Conservation (phyloP, 2,113 vertebrate genomes). For the Emydura subglobosa region DNA sequence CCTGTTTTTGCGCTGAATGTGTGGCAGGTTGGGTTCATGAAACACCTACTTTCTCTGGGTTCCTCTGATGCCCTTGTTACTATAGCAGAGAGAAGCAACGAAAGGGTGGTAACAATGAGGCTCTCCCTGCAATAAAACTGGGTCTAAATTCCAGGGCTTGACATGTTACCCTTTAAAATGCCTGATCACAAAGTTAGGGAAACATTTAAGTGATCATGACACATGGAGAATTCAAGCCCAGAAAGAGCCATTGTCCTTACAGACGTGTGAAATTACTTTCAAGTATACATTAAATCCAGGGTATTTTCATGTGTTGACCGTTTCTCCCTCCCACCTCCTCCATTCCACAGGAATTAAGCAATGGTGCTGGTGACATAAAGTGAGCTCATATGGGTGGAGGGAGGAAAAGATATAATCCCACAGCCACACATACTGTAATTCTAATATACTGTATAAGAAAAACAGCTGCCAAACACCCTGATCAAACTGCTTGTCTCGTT, state of each 20-base stretch:
- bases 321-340: neutral
- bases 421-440: slow-evolving; percentile 7
- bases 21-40: neutral
- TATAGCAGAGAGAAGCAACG: neutral
- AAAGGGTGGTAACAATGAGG: neutral
- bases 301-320: neutral
- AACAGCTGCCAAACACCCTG: slow-evolving; percentile 42
- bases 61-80: neutral
- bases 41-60: neutral
- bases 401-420: slow-evolving; percentile 21
- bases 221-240: neutral
- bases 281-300: neutral
- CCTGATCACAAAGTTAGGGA: neutral
- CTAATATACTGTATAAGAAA: slow-evolving; percentile 17
- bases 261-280: neutral
- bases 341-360: slow-evolving; percentile 20
- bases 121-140: slow-evolving; percentile 11
- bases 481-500: neutral
- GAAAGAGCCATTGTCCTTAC: slow-evolving; percentile 29
- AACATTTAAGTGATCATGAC: slow-evolving; percentile 22
- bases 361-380: slow-evolving; percentile 44
- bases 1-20: neutral
- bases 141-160: neutral
- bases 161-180: neutral
- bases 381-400: slow-evolving; percentile 44